These are phyloP conservation scores for Chymomyza procnemis DNA, from an alignment of 2,888 invertebrate species.

Conservation along the genomic window DNA sequence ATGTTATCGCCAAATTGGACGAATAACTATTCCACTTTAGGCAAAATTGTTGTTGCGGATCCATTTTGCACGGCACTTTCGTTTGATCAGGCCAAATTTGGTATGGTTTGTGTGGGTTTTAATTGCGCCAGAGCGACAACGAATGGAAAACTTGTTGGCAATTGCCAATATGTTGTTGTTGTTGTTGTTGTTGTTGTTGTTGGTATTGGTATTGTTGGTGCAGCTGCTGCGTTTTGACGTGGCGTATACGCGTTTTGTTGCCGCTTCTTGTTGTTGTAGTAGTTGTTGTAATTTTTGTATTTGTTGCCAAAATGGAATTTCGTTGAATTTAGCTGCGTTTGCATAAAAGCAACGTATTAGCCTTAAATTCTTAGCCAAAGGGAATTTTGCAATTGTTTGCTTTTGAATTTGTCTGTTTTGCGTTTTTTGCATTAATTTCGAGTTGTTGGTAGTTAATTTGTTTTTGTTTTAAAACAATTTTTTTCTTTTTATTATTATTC, in stretches of 20 bases:
- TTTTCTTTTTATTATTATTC: background rate
- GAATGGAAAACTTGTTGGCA: background rate
- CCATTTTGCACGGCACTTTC: constrained; percentile 81
- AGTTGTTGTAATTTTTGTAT: constrained; percentile 32
- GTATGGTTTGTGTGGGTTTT: background rate
- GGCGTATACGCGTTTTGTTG: constrained; percentile 1
- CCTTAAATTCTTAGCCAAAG: constrained; percentile 73
- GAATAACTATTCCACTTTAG: constrained; percentile 98
- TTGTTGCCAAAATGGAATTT: constrained; percentile 66
- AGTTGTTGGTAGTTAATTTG: background rate
- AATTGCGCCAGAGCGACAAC: background rate
- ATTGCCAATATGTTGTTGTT: constrained; percentile 9
- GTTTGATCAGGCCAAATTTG: constrained; percentile 32
- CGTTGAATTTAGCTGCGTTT: constrained; percentile 55
- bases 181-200: constrained; percentile 15
- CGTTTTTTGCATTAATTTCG: constrained; percentile 2
- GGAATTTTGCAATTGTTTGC: constrained; percentile 76
- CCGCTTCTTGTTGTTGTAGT: constrained; percentile 12
- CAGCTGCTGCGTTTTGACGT: background rate
- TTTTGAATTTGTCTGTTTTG: constrained; percentile 69
- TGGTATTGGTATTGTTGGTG: too few relatives aligned
- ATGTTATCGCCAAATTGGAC: constrained; percentile 93
- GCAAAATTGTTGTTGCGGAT: constrained; percentile 96
- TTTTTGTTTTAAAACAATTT: background rate
- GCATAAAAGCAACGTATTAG: constrained; percentile 57